Evolutionary conservation across 1,140 invertebrate genomes (phyloP).

Genomic region (Spodoptera frugiperda): DNA sequence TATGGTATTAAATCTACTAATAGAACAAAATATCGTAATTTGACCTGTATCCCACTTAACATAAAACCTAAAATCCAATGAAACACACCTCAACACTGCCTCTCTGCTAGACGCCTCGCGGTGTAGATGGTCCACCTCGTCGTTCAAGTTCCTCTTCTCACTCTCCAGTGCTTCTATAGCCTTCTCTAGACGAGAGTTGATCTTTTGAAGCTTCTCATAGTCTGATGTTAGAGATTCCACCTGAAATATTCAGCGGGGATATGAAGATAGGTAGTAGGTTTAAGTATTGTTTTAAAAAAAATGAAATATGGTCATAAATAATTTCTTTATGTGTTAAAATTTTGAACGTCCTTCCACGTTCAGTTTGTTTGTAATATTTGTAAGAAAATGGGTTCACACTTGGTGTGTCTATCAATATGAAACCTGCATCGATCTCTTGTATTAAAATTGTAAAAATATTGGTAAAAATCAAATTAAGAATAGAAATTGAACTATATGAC

Average conservation of each 20-base stretch:
- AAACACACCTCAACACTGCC: slow-evolving; percentile 73
- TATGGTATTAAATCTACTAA: background rate
- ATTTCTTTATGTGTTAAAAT: background rate
- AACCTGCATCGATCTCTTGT: no score
- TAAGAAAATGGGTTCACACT: no score
- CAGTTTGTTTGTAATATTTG: no score
- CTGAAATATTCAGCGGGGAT: slow-evolving; percentile 69
- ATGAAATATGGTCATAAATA: background rate
- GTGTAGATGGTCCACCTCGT: slow-evolving; percentile 88
- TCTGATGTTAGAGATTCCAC: slow-evolving; percentile 91
- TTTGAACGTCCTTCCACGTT: no score
- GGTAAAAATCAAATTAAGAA: no score
- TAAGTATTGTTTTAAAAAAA: no score
- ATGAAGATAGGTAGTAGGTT: no score
- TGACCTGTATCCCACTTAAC: background rate
- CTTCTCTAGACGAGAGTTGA: slow-evolving; percentile 90
- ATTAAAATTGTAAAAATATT: no score
- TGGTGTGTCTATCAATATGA: no score
- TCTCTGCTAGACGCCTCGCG: slow-evolving; percentile 87
- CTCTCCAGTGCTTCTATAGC: slow-evolving; percentile 90
- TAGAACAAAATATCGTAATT: background rate
- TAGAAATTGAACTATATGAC: no score
- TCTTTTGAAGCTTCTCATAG: slow-evolving; percentile 92
- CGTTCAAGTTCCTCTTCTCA: slow-evolving; percentile 91
- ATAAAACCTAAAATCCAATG: background rate